Percentiles rank a stretch among this genome's conserved stretches.
Evolutionary conservation across 2,797 vertebrate genomes (phyloP).

Genomic region (Periparus ater): DNA sequence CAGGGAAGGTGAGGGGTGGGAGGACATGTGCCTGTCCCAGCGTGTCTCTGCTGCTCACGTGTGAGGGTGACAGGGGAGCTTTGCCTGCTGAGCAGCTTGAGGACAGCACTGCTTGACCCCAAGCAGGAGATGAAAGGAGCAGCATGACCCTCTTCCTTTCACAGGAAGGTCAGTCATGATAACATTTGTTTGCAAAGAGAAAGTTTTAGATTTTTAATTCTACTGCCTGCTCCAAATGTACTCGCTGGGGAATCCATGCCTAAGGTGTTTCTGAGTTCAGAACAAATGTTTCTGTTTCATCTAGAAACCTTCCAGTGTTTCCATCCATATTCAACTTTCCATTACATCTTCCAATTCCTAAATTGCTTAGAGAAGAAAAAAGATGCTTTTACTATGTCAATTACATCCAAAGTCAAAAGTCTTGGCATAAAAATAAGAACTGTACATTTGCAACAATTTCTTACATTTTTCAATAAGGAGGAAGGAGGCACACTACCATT

Average conservation of each 20-base stretch:
- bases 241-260: neutral
- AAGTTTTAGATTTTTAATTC: neutral
- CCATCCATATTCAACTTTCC: neutral
- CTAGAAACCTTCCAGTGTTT: neutral
- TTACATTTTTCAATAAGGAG: neutral
- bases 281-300: neutral
- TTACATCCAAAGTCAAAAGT: slow-evolving; percentile 7
- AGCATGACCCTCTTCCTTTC: neutral
- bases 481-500: neutral
- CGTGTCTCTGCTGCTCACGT: accelerated
- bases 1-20: neutral
- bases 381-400: neutral
- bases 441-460: neutral
- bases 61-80: accelerated
- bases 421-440: neutral
- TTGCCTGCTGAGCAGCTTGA: neutral
- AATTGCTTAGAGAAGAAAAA: neutral
- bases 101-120: neutral
- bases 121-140: neutral
- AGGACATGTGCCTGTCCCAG: neutral
- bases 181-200: neutral
- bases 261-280: neutral
- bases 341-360: neutral
- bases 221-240: accelerated
- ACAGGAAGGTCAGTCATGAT: neutral